Base-by-base conservation (phyloP, 2,888 invertebrate genomes). In the Fissipunctia ypsillon region DNA sequence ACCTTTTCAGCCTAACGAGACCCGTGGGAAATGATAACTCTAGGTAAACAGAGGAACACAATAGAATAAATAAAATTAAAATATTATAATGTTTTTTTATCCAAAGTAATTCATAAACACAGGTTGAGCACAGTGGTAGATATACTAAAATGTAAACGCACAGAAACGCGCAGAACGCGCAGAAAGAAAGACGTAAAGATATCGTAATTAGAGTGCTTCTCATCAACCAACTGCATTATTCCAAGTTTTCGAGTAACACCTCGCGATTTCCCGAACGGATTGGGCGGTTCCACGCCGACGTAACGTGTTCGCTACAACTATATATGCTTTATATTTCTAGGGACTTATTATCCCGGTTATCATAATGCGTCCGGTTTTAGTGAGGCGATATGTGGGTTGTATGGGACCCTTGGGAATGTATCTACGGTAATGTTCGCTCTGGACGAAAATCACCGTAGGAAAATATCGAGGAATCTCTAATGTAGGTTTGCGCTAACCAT, bases 261-360 rank as follows among this genome's bases (percentile, higher is more conserved):
- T 60, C 28, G 41, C 31, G 45, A 31, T 61, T 66, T 56, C 35
- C 25, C 61, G 73, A 63, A 63, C 43, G 35, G 41, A 73, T 50
- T 6, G 25, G 22, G 12, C 25, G 25, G 50, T 35, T 38, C 25
- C 16, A 45, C 56, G 12, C 35, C 41, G 22, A 73, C 52, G 28
- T 56, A 43, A 43, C 35, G 22, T 66, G 48, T 52, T 69, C 60
- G 14, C 50, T 59, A 56, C 50, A 67, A n/a, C n/a, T n/a, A n/a
- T n/a, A n/a, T n/a, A n/a, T n/a, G n/a, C n/a, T n/a, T n/a, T n/a
- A n/a, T n/a, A n/a, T n/a, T n/a, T 67, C 56, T 56, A 57, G 67
- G 65, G 72, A 64, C 75, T 80, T 59, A 76, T 84, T 82, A 84
- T 68, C 59, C 61, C 61, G 54, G 43, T 65, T 60, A 75, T 82